Evolutionary conservation across 2,113 vertebrate genomes (phyloP).

Genomic region (Phoxinus phoxinus): DNA sequence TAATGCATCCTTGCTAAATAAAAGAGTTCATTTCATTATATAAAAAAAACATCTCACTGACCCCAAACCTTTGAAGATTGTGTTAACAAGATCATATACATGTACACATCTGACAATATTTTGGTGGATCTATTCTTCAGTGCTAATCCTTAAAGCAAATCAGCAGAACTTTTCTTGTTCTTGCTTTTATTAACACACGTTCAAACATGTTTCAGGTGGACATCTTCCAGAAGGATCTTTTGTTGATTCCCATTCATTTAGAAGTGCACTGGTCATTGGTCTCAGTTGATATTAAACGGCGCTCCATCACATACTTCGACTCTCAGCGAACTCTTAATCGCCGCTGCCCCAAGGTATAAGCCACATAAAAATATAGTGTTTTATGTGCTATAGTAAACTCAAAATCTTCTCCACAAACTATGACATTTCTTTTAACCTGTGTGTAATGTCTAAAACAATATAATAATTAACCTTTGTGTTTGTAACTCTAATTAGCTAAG

Average conservation of each 20-base stretch:
- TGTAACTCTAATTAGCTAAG: not conserved
- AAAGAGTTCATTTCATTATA: no score
- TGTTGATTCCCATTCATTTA: constrained; percentile 91
- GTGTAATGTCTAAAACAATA: not conserved
- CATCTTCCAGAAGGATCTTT: constrained; percentile 90
- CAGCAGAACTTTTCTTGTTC: not conserved
- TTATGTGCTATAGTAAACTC: not conserved
- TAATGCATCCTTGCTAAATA: no score
- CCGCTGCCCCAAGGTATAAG: constrained; percentile 87
- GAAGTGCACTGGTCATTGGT: constrained; percentile 94
- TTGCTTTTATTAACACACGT: not conserved
- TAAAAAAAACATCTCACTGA: not conserved
- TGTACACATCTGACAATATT: not conserved
- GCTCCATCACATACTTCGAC: constrained; percentile 90
- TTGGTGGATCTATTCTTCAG: not conserved
- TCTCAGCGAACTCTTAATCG: constrained; percentile 92
- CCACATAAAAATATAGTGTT: not conserved
- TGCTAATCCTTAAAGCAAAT: not conserved
- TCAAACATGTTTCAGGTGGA: constrained; percentile 78
- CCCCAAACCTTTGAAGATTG: not conserved
- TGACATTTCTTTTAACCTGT: not conserved
- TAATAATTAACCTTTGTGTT: not conserved
- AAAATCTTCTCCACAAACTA: not conserved
- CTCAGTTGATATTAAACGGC: constrained; percentile 84
- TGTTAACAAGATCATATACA: not conserved